These are phyloP conservation scores for Pristionchus pacificus DNA, from an alignment of 1,140 invertebrate genomes.

Conservation along the genomic window DNA sequence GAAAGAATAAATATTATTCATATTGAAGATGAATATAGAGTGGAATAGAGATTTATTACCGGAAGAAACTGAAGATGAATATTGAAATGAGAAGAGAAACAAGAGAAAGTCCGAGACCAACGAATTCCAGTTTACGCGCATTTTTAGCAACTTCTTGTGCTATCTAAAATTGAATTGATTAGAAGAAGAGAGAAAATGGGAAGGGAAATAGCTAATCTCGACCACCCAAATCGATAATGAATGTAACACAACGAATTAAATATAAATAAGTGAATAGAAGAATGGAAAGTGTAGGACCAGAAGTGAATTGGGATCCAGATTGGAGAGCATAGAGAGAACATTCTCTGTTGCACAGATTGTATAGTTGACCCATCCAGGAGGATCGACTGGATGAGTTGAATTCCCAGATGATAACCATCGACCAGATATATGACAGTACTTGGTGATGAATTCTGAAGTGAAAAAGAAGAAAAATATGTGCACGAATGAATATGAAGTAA, in stretches of 20 bases:
- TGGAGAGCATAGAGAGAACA: constrained; percentile 61
- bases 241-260: background rate
- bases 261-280: background rate
- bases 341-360: constrained; percentile 75
- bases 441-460: constrained; percentile 69
- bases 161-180: constrained; percentile 48
- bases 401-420: constrained; percentile 70
- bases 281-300: constrained; percentile 17
- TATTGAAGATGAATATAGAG: constrained; percentile 1
- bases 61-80: constrained; percentile 75
- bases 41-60: constrained; percentile 64
- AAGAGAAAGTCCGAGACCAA: constrained; percentile 75
- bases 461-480: background rate
- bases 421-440: constrained; percentile 71
- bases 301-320: constrained; percentile 53
- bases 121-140: constrained; percentile 74
- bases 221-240: background rate
- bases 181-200: constrained; percentile 1
- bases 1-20: constrained; percentile 32
- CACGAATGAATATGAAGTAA: background rate
- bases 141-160: constrained; percentile 72
- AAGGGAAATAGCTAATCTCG: no score
- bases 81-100: constrained; percentile 71
- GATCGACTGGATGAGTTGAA: constrained; percentile 51
- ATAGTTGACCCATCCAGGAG: constrained; percentile 79